Percentiles rank a stretch among this genome's conserved stretches.
Conservation (phyloP, 2,113 vertebrate species). For the Pseudorectes ferrugineus region DNA sequence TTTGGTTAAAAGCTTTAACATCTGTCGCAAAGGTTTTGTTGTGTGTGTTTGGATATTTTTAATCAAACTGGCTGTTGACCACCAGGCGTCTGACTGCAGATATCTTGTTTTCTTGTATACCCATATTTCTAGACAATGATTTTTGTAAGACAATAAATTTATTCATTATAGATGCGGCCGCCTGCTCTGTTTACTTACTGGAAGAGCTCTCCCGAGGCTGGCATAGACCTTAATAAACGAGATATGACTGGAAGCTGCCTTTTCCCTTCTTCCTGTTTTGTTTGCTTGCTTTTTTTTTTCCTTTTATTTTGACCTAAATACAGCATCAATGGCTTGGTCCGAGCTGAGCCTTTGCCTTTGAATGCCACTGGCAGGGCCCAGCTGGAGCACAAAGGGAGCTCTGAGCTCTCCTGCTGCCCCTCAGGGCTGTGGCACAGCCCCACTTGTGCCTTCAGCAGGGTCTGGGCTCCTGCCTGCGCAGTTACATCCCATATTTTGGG, state of each 20-base stretch:
- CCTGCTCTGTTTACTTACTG: constrained; percentile 73
- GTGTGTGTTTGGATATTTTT: constrained; percentile 73
- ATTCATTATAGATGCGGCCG: constrained; percentile 88
- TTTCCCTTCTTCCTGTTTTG: constrained; percentile 51
- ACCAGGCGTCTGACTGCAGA: constrained; percentile 87
- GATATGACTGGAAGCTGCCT: constrained; percentile 64
- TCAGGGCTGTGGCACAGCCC: neutral
- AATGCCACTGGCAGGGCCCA: neutral
- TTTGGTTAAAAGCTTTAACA: constrained; percentile 95
- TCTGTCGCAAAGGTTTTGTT: constrained; percentile 76
- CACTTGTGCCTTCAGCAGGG: fast-evolving
- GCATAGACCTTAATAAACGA: constrained; percentile 69
- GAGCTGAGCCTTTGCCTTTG: neutral
- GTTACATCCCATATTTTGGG: fast-evolving
- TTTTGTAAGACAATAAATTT: constrained; percentile 99
- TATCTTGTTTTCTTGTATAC: constrained; percentile 87
- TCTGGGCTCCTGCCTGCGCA: neutral
- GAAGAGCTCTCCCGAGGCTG: constrained; percentile 60
- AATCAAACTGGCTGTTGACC: constrained; percentile 87
- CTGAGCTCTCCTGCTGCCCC: neutral
- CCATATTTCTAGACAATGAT: constrained; percentile 95
- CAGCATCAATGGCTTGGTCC: fast-evolving
- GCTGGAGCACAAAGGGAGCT: neutral
- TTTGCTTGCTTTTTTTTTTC: neutral
- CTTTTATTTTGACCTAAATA: neutral